Evolutionary conservation across 2,113 vertebrate species (phyloP), one percentile per base, ranked within the genome.

Genomic region (Gobiocypris rarus): DNA sequence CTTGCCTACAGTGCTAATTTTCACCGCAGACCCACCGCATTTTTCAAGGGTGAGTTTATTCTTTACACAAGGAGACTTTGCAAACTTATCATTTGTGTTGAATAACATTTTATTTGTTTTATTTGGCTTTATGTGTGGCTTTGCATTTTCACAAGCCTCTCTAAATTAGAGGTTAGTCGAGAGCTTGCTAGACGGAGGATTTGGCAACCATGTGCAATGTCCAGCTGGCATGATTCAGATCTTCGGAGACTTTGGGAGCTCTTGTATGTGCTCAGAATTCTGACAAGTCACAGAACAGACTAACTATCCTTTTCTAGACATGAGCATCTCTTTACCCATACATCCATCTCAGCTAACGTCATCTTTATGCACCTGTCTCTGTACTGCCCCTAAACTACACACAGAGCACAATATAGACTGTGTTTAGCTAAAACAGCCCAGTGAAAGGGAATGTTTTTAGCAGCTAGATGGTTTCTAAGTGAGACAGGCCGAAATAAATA

Each of bases 251-350:
- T 92, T 89, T 84, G 86, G 89, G 85, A 87, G 86, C 85, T 89
- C 85, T 86, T 77, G 86, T 80, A 81, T 88, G 92, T 94, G 93
- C 92, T 81, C 81, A 78, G 93, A 93, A 94, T 95, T 81, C 87
- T 91, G 89, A 94, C 91, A 75, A 50, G 71, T 77, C 73, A 48
- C 1, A 76, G 88, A 89, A 80, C 58, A 86, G 81, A 87, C 82
- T 83, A 75, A 82, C 86, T 54, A 9, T 70, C 45, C 45, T 54
- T 76, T 28, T 65, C 24, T 59, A 50, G 63, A 81, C 79, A 69
- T 81, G 65, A 70, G 28, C 48, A 81, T 81, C 61, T 81, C 48
- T 81, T 69, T 24, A 69, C 63, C 79, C 54, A 7, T 54, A 26
- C 45, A 81, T 52, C 48, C 43, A 69, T 81, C 79, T 70, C 61